Evolutionary conservation across 2,113 vertebrate genomes (phyloP).

Genomic region (Scopus umbretta): DNA sequence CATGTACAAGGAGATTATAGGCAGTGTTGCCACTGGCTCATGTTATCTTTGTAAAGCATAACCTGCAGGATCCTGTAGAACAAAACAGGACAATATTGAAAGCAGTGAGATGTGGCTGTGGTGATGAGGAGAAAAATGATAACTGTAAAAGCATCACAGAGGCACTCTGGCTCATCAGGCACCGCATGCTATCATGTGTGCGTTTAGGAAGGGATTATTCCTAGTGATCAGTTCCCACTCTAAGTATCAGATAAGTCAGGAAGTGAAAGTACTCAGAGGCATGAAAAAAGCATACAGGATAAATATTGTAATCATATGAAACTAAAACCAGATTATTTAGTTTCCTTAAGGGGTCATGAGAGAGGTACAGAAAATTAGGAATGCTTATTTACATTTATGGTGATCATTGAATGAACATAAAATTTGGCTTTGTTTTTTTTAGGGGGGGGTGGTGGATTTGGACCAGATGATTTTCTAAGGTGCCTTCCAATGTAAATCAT

Average conservation of each 20-base stretch:
- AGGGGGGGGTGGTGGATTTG: not conserved
- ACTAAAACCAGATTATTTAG: not conserved
- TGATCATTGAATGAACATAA: not conserved
- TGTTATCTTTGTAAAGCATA: slow-evolving; percentile 24
- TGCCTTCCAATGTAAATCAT: not conserved
- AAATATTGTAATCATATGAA: not conserved
- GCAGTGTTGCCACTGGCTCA: not conserved
- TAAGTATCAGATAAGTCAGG: not conserved
- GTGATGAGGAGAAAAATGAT: not conserved
- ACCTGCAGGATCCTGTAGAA: slow-evolving; percentile 5
- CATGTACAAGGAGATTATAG: not conserved
- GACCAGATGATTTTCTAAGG: not conserved
- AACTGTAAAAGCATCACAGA: not conserved
- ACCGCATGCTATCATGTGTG: not conserved
- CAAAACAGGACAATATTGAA: slow-evolving; percentile 2
- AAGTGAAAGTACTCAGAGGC: not conserved
- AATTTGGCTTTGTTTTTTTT: not conserved
- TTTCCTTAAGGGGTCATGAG: not conserved
- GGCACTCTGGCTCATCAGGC: not conserved
- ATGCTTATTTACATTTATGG: not conserved
- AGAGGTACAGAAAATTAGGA: not conserved
- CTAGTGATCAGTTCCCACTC: not conserved
- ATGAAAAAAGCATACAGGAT: not conserved
- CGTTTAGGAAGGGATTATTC: not conserved
- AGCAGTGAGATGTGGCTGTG: slow-evolving; percentile 8